Base-by-base conservation (phyloP, 1,140 invertebrate species). In the Hetaerina americana region DNA sequence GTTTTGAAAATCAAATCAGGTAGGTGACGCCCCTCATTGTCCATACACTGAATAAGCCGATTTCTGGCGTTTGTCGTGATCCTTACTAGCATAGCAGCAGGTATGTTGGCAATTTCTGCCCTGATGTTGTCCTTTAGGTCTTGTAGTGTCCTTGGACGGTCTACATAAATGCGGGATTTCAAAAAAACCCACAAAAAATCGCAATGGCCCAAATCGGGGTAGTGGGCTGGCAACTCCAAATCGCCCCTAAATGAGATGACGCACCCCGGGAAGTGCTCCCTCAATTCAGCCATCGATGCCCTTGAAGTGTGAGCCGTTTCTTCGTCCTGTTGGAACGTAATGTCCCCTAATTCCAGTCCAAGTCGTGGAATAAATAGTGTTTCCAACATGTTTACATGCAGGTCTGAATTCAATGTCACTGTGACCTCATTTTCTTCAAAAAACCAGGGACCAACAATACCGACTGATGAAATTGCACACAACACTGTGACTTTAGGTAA, bases 381-480 rank as follows among this genome's bases (percentile, higher is more conserved):
- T n/a, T n/a, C 69, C 69, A 74, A 40, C 75, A 75, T 76, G 26
- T 71, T 72, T 25, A 73, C 71, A 73, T 77, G 76, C 26, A 71
- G 74, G 40, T 75, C 71, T 15, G 71, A 74, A 74, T 71, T 75
- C n/a, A 75, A 72, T 73, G 72, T 74, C 10, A 76, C 72, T 70
- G 67, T 72, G 31, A 67, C 31, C n/a, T 72, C 72, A 74, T 75
- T 72, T 73, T 75, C 74, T 29, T 77, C 70, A 72, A 77, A 76
- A 70, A 76, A 75, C 18, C 71, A 77, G 29, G 74, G 75, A 73
- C 74, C 74, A 71, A 78, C 72, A 73, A 76, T 75, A 12, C 73
- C 73, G 68, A 24, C 70, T 74, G 69, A 70, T 10, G 66, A 68
- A 28, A 77, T 68, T 71, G 70, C 76, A 76, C 72, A 74, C 76